These are phyloP conservation scores for Drosophila funebris DNA, from an alignment of 1,140 invertebrate genomes.

Conservation along the genomic window DNA sequence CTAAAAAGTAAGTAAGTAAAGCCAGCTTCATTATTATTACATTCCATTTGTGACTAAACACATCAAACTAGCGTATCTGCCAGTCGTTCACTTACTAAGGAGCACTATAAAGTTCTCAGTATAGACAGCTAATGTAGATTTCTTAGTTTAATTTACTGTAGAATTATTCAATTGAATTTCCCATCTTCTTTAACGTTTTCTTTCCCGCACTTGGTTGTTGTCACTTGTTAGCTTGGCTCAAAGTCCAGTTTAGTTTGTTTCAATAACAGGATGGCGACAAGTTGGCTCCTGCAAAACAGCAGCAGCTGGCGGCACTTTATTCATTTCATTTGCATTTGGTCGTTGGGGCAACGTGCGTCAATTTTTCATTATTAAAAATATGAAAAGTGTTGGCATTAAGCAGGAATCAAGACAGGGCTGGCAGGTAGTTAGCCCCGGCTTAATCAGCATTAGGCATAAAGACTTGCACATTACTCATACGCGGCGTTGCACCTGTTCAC, in stretches of 20 bases:
- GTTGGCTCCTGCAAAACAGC: constrained; percentile 51
- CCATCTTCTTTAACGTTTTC: background rate
- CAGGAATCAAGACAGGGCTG: constrained; percentile 20
- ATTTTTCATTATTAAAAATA: constrained; percentile 70
- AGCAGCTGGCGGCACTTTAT: constrained; percentile 9
- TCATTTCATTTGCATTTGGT: constrained; percentile 53
- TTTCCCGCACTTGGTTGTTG: background rate
- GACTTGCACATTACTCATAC: constrained; percentile 63
- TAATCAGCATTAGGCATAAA: constrained; percentile 12
- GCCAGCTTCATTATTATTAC: no score
- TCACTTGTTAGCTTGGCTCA: background rate
- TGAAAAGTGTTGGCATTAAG: constrained; percentile 68
- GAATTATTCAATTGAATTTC: background rate
- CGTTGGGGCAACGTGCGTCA: constrained; percentile 19
- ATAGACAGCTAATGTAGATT: no score
- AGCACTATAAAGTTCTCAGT: no score
- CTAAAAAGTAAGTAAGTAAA: no score
- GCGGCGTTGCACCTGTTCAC: constrained; percentile 63
- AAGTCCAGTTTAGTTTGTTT: constrained; percentile 29
- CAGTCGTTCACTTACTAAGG: no score
- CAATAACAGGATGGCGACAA: constrained; percentile 62
- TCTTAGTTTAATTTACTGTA: no score
- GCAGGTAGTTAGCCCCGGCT: constrained; percentile 11
- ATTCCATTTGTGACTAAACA: no score
- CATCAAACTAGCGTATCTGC: no score